Conservation (phyloP, 1,140 invertebrate species). For the Scaptomyza hsui region DNA sequence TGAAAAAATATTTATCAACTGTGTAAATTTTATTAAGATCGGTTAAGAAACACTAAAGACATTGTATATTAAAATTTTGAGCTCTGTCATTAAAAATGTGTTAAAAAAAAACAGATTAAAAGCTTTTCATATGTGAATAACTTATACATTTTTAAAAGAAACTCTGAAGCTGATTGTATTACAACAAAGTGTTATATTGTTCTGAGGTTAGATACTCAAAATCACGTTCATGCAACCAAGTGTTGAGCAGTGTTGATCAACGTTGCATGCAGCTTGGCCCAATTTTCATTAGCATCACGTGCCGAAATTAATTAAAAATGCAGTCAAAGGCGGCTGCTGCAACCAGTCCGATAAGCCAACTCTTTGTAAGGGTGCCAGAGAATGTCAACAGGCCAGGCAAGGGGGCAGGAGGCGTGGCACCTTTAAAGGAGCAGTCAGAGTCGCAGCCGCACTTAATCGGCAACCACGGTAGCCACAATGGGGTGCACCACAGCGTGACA, state of each 20-base stretch:
- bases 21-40: background rate
- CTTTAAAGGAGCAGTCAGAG: background rate
- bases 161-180: background rate
- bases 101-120: too few species aligned
- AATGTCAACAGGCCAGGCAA: background rate
- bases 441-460: constrained; percentile 64
- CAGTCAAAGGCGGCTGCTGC: constrained; percentile 16
- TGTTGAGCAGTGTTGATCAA: constrained; percentile 10
- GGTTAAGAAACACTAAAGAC: too few species aligned
- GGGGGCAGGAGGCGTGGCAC: background rate
- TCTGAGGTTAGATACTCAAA: background rate
- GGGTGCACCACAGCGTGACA: constrained; percentile 72
- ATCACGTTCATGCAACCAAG: background rate
- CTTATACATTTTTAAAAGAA: background rate
- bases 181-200: background rate
- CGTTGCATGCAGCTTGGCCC: constrained; percentile 24
- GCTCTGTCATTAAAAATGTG: background rate
- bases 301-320: constrained; percentile 61
- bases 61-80: background rate
- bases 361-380: background rate
- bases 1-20: background rate
- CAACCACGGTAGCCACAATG: constrained; percentile 59
- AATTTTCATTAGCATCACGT: constrained; percentile 35
- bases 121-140: too few species aligned
- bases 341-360: constrained; percentile 7